A percentile compares a stretch with the other conserved stretches of the same genome.
Evolutionary conservation across 2,113 vertebrate species (phyloP).

Genomic region (Xiphophorus maculatus): DNA sequence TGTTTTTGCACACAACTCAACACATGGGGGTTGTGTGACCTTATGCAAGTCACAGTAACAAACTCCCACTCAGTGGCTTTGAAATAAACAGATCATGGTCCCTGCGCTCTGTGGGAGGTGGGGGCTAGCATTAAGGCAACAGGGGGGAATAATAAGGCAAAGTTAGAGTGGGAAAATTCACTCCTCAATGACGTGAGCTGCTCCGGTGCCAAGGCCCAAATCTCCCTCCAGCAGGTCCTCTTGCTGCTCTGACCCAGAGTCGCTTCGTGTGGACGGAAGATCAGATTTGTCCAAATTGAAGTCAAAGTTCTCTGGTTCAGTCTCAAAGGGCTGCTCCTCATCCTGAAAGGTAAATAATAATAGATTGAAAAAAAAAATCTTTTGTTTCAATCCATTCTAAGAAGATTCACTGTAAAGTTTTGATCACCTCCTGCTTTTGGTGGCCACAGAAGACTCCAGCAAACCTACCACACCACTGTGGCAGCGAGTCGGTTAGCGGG

Average conservation of each 20-base stretch:
- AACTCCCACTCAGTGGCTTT: slow-evolving; percentile 28
- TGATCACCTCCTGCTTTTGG: slow-evolving; percentile 71
- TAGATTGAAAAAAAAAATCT: neutral
- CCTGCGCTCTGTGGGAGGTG: slow-evolving; percentile 38
- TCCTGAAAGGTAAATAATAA: slow-evolving; percentile 28
- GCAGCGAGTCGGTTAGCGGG: slow-evolving; percentile 82
- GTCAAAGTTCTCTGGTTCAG: slow-evolving; percentile 2
- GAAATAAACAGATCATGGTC: slow-evolving; percentile 36
- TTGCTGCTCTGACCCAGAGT: slow-evolving; percentile 31
- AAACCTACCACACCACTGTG: slow-evolving; percentile 78
- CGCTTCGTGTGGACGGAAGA: neutral
- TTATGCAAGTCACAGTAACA: slow-evolving; percentile 33
- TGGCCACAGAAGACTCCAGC: slow-evolving; percentile 82
- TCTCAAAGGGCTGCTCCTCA: slow-evolving; percentile 40
- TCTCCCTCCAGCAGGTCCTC: slow-evolving; percentile 68
- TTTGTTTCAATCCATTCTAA: neutral
- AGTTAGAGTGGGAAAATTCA: slow-evolving; percentile 33
- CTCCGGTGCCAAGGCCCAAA: slow-evolving; percentile 50
- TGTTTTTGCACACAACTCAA: slow-evolving; percentile 32
- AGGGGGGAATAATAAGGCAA: slow-evolving; percentile 19
- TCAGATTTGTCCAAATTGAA: slow-evolving; percentile 18
- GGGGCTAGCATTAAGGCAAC: slow-evolving; percentile 11
- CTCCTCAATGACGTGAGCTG: slow-evolving; percentile 20
- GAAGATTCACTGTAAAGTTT: slow-evolving; percentile 3
- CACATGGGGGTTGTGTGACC: slow-evolving; percentile 30